Evolutionary conservation across 2,113 vertebrate species (phyloP), one percentile per base, ranked within the genome.

Genomic region (Muscicapa adusta): DNA sequence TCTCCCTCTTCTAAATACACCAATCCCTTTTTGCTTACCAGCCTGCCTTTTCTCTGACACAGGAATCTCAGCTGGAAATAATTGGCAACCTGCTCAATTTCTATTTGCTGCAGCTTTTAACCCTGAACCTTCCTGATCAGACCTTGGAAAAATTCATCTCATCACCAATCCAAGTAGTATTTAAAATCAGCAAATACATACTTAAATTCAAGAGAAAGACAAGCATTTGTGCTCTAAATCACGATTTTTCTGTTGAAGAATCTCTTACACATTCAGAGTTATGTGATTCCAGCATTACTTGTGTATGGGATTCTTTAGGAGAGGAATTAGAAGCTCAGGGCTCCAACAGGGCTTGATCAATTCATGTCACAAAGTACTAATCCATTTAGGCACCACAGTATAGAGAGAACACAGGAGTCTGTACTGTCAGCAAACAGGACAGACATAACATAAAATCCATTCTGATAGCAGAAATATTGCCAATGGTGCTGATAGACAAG

Each of bases 101-200:
- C 50, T 84, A 2, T 31, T 85, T 80, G 42, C 33, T 51, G 29
- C 28, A 83, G 24, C 28, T 92, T 95, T 94, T 96, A 96, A 91
- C 76, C 24, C 72, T 84, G 43, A 71, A 51, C 17, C 6, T 77
- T 77, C 89, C 45, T 78, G 51, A 53, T 75, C 48, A 75, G 42
- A 28, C 36, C 68, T 42, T 38, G 18, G 23, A 86, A 76, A 8
- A 8, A 38, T 40, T 66, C 5, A 68, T 40, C 38, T 82, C 16
- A 51, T 54, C 10, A 28, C 18, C 4, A 8, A 15, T 74, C 26
- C 36, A 75, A 84, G 17, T 20, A 25, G 19, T 60, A 66, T 81
- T 67, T 67, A 24, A 63, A 92, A 77, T 51, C 8, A 81, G 26
- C 4, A 84, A 80, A 53, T 48, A 5, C 2, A 3, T 74, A 29